phyloP scores from a whole-genome alignment of 2,888 invertebrate species.

The Diabrotica balteata region DNA sequence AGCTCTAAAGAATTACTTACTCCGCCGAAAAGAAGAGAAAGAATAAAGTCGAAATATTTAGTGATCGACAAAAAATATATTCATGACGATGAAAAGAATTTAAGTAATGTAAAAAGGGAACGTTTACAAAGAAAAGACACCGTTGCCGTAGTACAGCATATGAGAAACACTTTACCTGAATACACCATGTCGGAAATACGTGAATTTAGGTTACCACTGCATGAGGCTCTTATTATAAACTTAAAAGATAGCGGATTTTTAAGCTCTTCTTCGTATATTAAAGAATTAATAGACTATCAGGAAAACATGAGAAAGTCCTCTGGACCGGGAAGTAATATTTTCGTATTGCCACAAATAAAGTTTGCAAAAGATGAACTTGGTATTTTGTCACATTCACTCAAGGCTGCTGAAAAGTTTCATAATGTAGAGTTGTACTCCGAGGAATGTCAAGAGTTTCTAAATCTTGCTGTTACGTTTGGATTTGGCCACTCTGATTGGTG shows the following conservation, averaged over 20 bases:
- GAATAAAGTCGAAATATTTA: not conserved
- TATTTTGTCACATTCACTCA: conserved; percentile 35
- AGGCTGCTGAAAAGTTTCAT: conserved; percentile 45
- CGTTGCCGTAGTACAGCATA: conserved; percentile 42
- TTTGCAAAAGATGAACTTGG: conserved; percentile 50
- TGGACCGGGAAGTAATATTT: conserved; percentile 64
- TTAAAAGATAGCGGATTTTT: conserved; percentile 63
- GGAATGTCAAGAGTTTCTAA: conserved; percentile 58
- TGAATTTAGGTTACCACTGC: conserved; percentile 63
- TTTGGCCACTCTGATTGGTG: conserved; percentile 56
- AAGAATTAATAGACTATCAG: conserved; percentile 66
- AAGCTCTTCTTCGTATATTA: conserved; percentile 63
- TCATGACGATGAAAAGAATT: conserved; percentile 24
- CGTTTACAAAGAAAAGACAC: too few relatives aligned
- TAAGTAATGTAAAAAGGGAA: not conserved
- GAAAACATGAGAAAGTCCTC: conserved; percentile 61
- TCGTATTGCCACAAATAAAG: conserved; percentile 53
- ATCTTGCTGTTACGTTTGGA: conserved; percentile 59
- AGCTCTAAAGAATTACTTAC: too few relatives aligned
- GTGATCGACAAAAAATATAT: conserved; percentile 7
- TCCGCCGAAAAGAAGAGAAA: not conserved
- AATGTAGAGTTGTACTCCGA: conserved; percentile 37
- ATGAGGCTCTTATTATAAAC: conserved; percentile 66
- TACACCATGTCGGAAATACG: conserved; percentile 54
- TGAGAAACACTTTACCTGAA: conserved; percentile 54